phyloP scores from a whole-genome alignment of 2,797 vertebrate genomes.

The Neomorphus geoffroyi region DNA sequence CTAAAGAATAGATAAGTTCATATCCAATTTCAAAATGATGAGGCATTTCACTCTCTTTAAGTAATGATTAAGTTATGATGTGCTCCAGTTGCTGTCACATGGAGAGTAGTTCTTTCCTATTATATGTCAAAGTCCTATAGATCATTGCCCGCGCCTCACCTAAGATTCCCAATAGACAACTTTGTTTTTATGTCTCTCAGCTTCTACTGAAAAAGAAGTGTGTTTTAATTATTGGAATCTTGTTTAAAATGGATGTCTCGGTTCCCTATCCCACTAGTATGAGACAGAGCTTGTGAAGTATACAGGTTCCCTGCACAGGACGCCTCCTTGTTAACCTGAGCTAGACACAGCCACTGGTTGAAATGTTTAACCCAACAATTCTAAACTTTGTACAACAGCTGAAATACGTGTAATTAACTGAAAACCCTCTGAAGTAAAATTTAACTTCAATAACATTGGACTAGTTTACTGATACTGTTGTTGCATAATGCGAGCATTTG shows the following conservation, averaged over 20 bases:
- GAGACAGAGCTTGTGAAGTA: neutral
- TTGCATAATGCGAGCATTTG: neutral
- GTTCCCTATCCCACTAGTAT: neutral
- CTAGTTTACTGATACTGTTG: neutral
- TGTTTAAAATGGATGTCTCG: neutral
- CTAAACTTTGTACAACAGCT: constrained; percentile 58
- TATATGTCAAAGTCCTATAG: constrained; percentile 5
- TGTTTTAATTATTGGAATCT: neutral
- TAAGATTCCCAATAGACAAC: neutral
- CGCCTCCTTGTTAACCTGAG: neutral
- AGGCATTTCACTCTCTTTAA: neutral
- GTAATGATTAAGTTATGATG: constrained; percentile 36
- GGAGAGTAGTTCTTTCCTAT: neutral
- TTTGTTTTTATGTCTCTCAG: neutral
- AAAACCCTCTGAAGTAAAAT: constrained; percentile 56
- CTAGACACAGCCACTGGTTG: neutral
- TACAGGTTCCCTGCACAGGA: neutral
- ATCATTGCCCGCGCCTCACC: neutral
- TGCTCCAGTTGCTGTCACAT: neutral
- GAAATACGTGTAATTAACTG: constrained; percentile 40
- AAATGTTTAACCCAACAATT: constrained; percentile 63
- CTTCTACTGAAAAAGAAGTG: neutral
- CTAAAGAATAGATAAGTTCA: neutral
- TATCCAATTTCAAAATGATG: neutral
- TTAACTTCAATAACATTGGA: constrained; percentile 54